These are phyloP conservation scores for Nomada ruficornis DNA, from an alignment of 2,888 invertebrate species.

Conservation along the genomic window DNA sequence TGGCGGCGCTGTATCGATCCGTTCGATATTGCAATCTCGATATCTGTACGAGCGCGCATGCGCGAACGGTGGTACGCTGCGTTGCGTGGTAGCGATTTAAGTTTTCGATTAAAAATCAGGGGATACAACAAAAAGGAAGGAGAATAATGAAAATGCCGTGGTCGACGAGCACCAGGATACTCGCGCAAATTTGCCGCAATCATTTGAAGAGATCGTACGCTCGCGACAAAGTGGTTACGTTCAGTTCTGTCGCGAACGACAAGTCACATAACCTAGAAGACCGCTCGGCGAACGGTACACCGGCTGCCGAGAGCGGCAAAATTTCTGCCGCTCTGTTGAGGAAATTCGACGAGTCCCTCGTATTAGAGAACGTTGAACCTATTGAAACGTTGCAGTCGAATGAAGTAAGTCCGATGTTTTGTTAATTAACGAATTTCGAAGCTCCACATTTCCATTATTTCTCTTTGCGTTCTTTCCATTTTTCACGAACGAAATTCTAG, in stretches of 20 bases:
- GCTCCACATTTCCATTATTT: neutral
- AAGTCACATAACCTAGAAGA: conserved; percentile 47
- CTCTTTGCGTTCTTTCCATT: no score
- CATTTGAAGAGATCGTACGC: conserved; percentile 48
- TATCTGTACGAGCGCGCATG: neutral
- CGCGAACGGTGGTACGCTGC: neutral
- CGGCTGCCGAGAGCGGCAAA: conserved; percentile 69
- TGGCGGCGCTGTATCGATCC: no score
- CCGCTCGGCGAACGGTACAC: conserved; percentile 41
- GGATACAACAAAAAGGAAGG: no score
- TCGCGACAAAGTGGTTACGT: conserved; percentile 49
- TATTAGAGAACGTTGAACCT: conserved; percentile 84
- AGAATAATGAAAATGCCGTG: conserved; percentile 64
- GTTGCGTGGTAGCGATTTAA: no score
- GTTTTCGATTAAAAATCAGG: no score
- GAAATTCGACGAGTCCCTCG: conserved; percentile 85
- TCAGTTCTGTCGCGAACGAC: conserved; percentile 14
- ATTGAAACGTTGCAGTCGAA: conserved; percentile 84
- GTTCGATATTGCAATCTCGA: no score
- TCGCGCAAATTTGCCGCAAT: conserved; percentile 53
- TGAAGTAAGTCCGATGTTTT: conserved; percentile 79
- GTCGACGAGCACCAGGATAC: conserved; percentile 50
- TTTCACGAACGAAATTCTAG: no score
- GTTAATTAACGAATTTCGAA: neutral
- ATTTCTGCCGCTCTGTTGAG: conserved; percentile 85